Base-by-base conservation (phyloP, 2,888 invertebrate genomes). In the Drosophila antonietae region DNA sequence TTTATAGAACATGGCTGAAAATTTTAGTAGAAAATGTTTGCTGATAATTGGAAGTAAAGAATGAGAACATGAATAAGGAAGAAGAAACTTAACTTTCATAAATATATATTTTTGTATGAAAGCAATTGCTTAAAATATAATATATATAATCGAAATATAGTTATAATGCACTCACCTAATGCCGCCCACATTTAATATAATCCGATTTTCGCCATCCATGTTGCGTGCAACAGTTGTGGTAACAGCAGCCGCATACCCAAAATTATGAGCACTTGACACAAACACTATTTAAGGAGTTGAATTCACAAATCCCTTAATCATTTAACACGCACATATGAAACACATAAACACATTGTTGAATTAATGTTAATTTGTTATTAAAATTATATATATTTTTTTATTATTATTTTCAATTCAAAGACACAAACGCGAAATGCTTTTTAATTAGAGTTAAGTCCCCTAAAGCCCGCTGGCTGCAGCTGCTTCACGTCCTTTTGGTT, bases 151-250 rank as follows among this genome's bases (percentile, higher is more conserved):
- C 18, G 12, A 46, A 15, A 4, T 28, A 28, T 15, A 28, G 3
- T 3, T 15, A 18, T 12, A 33, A 18, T 18, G 2, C 18, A 73
- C 92, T 90, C 82, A 96, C 93, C 97, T 95, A 92, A 98, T 97
- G 77, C 98, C 98, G 79, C 98, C 98, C 92, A 98, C 97, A 94
- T 98, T 98, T 92, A 98, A 94, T 93, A 98, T 97, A 90, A 98
- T 97, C 91, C 98, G 95, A 93, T 98, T 97, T 94, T 98, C 98
- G 82, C 97, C 96, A 95, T 97, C 97, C 96, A 96, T 96, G 91
- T 86, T 91, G 88, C 87, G 81, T 79, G 87, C 86, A 90, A 89
- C 87, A 90, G 69, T 82, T 73, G 81, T 75, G 74, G 74, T 61
- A 81, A 81, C 76, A 79, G 76, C 90, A 83, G 80, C 83, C 74